phyloP scores from a whole-genome alignment of 2,888 invertebrate species.

The Hyles lineata region DNA sequence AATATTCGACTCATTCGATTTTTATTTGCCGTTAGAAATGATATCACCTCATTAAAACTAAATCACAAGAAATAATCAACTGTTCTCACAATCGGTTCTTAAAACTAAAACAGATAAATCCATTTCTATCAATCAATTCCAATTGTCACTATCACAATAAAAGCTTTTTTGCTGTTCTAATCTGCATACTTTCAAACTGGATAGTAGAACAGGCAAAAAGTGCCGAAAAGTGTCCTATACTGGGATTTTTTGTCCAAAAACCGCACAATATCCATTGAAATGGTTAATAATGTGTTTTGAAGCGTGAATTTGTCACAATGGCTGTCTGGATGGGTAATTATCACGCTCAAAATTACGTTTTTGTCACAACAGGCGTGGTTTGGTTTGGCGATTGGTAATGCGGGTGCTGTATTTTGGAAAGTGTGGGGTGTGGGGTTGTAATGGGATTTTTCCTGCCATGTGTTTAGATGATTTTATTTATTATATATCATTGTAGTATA shows the following conservation, averaged over 20 bases:
- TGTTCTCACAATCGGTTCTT: conserved; percentile 8
- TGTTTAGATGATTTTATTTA: neutral
- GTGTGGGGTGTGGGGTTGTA: neutral
- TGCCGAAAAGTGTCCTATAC: conserved; percentile 58
- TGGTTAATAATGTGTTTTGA: conserved; percentile 75
- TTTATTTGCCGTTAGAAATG: neutral
- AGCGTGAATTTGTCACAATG: conserved; percentile 79
- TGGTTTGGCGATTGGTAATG: conserved; percentile 7
- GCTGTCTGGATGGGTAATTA: conserved; percentile 68
- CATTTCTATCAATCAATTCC: conserved; percentile 19
- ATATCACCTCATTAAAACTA: neutral
- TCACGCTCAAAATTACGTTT: conserved; percentile 77
- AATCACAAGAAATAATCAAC: neutral
- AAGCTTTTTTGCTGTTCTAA: conserved; percentile 14
- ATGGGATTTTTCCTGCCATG: neutral
- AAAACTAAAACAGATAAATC: conserved; percentile 16
- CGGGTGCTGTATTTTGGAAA: conserved; percentile 4
- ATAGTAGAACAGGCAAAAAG: conserved; percentile 53
- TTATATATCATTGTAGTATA: neutral
- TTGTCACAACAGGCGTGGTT: conserved; percentile 66
- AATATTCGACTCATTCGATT: neutral
- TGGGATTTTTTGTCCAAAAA: conserved; percentile 46
- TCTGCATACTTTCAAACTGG: neutral
- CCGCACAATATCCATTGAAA: conserved; percentile 62
- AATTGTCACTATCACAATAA: conserved; percentile 9